phyloP scores from a whole-genome alignment of 2,797 vertebrate species.

The Acanthis flammea region DNA sequence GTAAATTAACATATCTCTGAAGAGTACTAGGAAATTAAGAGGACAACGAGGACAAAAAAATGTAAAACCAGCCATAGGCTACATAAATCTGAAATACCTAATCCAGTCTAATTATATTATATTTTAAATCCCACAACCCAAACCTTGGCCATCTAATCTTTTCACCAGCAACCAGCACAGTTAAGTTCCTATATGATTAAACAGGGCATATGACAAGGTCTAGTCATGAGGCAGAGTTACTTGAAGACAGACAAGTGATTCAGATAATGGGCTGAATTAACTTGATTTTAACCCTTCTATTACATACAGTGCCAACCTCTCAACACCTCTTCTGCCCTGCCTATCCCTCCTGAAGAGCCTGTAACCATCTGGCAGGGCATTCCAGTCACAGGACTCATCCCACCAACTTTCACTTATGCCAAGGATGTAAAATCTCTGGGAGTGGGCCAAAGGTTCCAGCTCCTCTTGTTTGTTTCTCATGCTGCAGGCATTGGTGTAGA shows the following conservation, averaged over 20 bases:
- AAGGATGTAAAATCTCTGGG: background rate
- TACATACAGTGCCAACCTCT: background rate
- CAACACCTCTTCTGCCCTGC: background rate
- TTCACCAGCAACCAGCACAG: conserved; percentile 33
- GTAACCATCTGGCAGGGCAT: background rate
- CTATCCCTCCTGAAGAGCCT: background rate
- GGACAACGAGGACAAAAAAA: conserved; percentile 65
- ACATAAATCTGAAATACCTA: conserved; percentile 54
- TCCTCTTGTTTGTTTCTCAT: background rate
- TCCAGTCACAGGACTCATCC: background rate
- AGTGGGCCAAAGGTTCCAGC: background rate
- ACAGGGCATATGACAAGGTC: background rate
- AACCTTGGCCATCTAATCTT: conserved; percentile 20
- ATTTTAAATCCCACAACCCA: conserved; percentile 35
- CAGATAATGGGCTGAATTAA: conserved; percentile 16
- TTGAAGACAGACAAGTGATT: conserved; percentile 28
- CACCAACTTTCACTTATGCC: background rate
- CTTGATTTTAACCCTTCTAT: background rate
- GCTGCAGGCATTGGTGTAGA: rapidly evolving
- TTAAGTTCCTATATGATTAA: conserved; percentile 43
- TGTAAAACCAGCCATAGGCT: conserved; percentile 47
- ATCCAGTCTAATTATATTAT: conserved; percentile 61
- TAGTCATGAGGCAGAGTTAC: background rate
- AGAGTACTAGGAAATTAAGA: conserved; percentile 68
- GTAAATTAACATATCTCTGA: conserved; percentile 70